These are phyloP conservation scores for Steatocranus sp. DNA, from an alignment of 2,797 vertebrate genomes.

Conservation along the genomic window DNA sequence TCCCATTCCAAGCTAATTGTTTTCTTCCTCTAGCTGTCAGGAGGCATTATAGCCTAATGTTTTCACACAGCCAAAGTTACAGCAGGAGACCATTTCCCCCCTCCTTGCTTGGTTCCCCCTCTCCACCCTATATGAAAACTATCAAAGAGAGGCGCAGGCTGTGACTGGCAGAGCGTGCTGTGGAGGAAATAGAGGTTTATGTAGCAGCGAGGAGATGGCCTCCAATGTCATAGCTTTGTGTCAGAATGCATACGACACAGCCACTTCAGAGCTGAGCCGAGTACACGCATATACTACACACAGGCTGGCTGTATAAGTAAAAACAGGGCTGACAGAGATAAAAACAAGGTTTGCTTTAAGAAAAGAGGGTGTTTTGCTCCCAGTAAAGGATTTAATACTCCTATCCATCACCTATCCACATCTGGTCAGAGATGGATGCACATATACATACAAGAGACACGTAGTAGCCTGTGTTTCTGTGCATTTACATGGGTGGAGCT, in stretches of 20 bases:
- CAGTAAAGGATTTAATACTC: constrained; percentile 24
- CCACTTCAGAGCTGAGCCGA: neutral
- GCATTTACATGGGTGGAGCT: constrained; percentile 46
- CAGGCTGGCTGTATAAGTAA: neutral
- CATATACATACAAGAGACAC: neutral
- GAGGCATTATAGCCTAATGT: constrained; percentile 53
- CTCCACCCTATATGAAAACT: constrained; percentile 46
- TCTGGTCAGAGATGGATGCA: neutral
- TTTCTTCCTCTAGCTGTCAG: constrained; percentile 68
- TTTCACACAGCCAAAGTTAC: constrained; percentile 54
- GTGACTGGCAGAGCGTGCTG: constrained; percentile 64
- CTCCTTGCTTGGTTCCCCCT: neutral
- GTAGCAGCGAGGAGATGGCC: constrained; percentile 42
- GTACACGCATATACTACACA: neutral
- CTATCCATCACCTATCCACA: constrained; percentile 16
- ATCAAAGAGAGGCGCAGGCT: constrained; percentile 35
- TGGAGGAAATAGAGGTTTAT: constrained; percentile 70
- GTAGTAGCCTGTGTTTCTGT: constrained; percentile 7
- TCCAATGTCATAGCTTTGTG: constrained; percentile 50
- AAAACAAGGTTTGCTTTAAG: constrained; percentile 19
- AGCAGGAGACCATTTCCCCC: constrained; percentile 49
- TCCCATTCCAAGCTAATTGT: constrained; percentile 61
- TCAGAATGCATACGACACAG: constrained; percentile 37
- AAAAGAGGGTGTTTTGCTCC: constrained; percentile 13
- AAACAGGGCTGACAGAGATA: neutral